phyloP scores from a whole-genome alignment of 2,113 vertebrate genomes.

The Butorides virescens region DNA sequence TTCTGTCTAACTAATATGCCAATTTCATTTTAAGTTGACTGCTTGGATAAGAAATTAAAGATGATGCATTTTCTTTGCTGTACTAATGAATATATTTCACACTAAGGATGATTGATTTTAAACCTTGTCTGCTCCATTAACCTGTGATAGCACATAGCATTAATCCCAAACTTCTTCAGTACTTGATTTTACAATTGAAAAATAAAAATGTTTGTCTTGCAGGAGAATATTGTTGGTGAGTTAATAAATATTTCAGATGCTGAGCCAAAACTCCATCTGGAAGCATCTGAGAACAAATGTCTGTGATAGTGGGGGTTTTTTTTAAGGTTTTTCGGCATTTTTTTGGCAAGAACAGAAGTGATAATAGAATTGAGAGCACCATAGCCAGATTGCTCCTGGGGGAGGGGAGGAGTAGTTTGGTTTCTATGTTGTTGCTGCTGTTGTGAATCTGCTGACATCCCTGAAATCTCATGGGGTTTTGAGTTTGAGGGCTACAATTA shows the following conservation, averaged over 20 bases:
- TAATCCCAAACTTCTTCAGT: background rate
- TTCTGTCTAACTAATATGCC: background rate
- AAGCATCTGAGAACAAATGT: background rate
- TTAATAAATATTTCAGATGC: slow-evolving; percentile 33
- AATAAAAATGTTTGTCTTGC: background rate
- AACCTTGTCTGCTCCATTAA: background rate
- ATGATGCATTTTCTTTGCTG: background rate
- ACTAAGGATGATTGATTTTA: background rate
- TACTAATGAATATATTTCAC: background rate
- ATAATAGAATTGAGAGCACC: background rate
- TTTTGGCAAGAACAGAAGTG: slow-evolving; percentile 14
- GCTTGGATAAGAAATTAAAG: background rate
- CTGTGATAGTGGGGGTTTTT: background rate
- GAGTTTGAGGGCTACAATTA: background rate
- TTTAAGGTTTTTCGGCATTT: background rate
- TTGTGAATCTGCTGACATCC: slow-evolving; percentile 34
- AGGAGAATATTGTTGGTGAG: background rate
- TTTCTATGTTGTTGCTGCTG: background rate
- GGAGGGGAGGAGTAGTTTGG: background rate
- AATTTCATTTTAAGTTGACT: background rate
- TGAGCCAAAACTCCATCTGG: slow-evolving; percentile 19
- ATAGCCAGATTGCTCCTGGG: background rate
- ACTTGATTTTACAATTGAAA: background rate
- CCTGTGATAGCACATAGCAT: background rate
- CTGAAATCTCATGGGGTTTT: background rate